A percentile compares a stretch with the other conserved stretches of the same genome.
phyloP scores from a whole-genome alignment of 2,113 vertebrate genomes.

The Sapajus apella region DNA sequence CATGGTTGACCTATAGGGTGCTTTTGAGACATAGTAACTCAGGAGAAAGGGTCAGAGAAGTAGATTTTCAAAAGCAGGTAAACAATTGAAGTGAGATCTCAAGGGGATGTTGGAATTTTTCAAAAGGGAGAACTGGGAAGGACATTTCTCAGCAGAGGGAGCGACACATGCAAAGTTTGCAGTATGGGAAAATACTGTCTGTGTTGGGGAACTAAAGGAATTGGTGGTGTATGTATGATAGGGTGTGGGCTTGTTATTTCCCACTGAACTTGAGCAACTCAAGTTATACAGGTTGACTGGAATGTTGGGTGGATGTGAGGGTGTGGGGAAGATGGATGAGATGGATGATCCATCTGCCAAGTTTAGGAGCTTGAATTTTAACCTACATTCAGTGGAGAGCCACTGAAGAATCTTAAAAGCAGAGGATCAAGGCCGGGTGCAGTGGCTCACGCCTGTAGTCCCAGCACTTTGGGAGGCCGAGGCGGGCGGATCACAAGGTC shows the following conservation, averaged over 20 bases:
- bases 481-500: too few species aligned
- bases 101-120: neutral
- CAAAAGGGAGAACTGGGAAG: neutral
- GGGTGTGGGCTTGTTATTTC: neutral
- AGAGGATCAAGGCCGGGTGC: neutral
- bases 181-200: neutral
- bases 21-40: neutral
- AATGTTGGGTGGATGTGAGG: neutral
- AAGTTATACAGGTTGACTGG: neutral
- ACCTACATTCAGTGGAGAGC: neutral
- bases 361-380: slow-evolving; percentile 28
- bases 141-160: neutral
- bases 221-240: neutral
- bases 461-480: too few species aligned
- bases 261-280: neutral
- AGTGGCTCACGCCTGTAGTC: too few species aligned
- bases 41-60: neutral
- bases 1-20: too few species aligned
- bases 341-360: neutral
- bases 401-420: neutral
- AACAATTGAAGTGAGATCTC: neutral
- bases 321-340: neutral
- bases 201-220: neutral
- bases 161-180: neutral
- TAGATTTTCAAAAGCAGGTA: neutral